Evolutionary conservation across 2,113 vertebrate genomes (phyloP).

Genomic region (Paradoxurus hermaphroditus): DNA sequence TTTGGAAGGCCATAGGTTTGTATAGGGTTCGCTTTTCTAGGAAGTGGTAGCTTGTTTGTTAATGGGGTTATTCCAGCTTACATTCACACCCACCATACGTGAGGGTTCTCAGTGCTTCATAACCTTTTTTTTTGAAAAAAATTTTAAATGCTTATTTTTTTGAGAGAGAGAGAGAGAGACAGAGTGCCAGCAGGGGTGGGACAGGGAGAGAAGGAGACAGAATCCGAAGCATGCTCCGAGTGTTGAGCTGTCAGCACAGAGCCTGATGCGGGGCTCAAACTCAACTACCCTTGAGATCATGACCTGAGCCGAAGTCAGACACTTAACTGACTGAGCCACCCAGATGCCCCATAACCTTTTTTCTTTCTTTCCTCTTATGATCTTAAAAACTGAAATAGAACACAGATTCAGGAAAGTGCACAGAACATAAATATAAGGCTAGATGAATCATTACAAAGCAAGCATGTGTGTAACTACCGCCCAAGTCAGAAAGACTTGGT

Average conservation of each 20-base stretch:
- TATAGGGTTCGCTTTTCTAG: neutral
- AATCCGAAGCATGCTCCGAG: too few relatives aligned
- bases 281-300: too few relatives aligned
- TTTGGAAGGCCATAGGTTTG: neutral
- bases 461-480: neutral
- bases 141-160: too few relatives aligned
- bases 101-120: neutral
- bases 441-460: neutral
- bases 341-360: neutral
- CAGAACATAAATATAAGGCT: neutral
- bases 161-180: too few relatives aligned
- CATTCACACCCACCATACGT: neutral
- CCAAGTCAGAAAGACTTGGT: neutral
- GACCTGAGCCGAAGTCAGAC: too few relatives aligned
- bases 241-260: too few relatives aligned
- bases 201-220: too few relatives aligned
- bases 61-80: neutral
- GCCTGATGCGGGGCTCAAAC: too few relatives aligned
- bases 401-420: neutral
- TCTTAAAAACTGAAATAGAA: neutral
- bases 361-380: neutral
- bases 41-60: neutral
- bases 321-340: too few relatives aligned
- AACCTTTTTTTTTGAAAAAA: neutral
- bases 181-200: too few relatives aligned